These are phyloP conservation scores for Macquaria australasica DNA, from an alignment of 2,113 vertebrate species.

Conservation along the genomic window DNA sequence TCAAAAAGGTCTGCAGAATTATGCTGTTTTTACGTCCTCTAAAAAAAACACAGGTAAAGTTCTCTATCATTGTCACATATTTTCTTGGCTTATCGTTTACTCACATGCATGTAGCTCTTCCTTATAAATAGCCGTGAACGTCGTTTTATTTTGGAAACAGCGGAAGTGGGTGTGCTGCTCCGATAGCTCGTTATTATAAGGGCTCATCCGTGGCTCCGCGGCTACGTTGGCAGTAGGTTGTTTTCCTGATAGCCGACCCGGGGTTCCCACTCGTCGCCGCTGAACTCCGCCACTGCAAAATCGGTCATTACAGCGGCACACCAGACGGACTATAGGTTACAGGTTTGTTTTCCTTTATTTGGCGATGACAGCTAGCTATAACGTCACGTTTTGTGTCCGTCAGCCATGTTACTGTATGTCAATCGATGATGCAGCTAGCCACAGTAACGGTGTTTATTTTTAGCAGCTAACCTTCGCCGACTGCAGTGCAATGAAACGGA, in stretches of 20 bases:
- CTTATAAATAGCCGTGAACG: not conserved
- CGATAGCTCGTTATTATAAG: conserved; percentile 39
- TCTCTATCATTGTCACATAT: not conserved
- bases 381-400: conserved; percentile 69
- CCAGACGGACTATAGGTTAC: conserved; percentile 66
- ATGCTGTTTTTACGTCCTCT: not conserved
- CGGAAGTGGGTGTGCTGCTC: conserved; percentile 71
- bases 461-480: conserved; percentile 75
- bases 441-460: conserved; percentile 81
- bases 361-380: conserved; percentile 13
- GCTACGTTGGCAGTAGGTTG: conserved; percentile 73
- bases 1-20: not conserved
- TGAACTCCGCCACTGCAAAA: conserved; percentile 74
- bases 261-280: conserved; percentile 68
- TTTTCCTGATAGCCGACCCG: conserved; percentile 80
- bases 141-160: conserved; percentile 63
- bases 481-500: conserved; percentile 50
- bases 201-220: conserved; percentile 51
- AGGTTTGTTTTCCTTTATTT: conserved; percentile 70
- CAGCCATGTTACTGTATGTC: conserved; percentile 83
- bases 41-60: not conserved
- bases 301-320: conserved; percentile 62
- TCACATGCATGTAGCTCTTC: not conserved
- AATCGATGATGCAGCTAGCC: conserved; percentile 80
- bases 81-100: not conserved